These are phyloP conservation scores for Aphrophora alni DNA, from an alignment of 2,888 invertebrate species.

Conservation along the genomic window DNA sequence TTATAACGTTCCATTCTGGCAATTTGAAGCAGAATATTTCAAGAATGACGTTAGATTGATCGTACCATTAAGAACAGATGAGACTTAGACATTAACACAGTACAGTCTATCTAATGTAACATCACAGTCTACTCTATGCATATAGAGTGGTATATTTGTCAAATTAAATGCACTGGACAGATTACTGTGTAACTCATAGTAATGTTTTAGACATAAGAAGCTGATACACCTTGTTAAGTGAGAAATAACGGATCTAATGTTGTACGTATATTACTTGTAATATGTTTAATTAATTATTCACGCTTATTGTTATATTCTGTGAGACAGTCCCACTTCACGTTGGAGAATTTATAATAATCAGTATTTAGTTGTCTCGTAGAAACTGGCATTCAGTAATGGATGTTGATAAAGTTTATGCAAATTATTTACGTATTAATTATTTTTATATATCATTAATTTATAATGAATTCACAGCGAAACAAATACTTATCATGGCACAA, in stretches of 20 bases:
- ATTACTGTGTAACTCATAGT: no score
- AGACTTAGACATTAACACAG: neutral
- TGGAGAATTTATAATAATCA: neutral
- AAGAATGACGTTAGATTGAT: neutral
- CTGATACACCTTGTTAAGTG: neutral
- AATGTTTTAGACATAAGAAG: no score
- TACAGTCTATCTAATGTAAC: no score
- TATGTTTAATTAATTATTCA: neutral
- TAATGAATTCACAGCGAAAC: no score
- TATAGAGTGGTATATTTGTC: slow-evolving; percentile 1
- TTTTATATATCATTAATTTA: no score
- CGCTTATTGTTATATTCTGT: neutral
- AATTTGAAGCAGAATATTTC: neutral
- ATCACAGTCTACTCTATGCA: no score
- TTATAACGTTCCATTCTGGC: neutral
- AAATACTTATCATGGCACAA: no score
- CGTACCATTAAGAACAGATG: neutral
- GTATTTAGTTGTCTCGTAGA: no score
- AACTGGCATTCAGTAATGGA: no score
- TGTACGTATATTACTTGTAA: neutral
- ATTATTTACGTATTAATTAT: no score
- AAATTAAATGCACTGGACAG: neutral
- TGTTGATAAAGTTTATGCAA: no score
- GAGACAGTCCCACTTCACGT: neutral
- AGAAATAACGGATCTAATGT: no score